Evolutionary conservation across 2,888 invertebrate genomes (phyloP), one percentile per base, ranked within the genome.

Genomic region (Megamerina dolium): DNA sequence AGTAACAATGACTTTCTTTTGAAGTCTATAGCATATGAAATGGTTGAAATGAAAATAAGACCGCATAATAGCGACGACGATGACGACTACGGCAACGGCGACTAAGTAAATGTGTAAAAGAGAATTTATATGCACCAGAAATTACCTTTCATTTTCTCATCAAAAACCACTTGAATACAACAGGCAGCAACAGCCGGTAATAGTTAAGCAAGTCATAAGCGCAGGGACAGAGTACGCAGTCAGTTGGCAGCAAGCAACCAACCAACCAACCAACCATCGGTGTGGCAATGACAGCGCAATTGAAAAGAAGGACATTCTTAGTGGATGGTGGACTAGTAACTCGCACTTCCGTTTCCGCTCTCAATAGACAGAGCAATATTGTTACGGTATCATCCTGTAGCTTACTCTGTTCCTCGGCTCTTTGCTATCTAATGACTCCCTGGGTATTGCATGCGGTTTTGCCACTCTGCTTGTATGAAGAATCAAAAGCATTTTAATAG

Each of bases 101-200:
- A n/a, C n/a, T n/a, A n/a, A n/a, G n/a, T n/a, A n/a, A n/a, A n/a
- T n/a, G n/a, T n/a, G n/a, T n/a, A n/a, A n/a, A n/a, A n/a, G n/a
- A n/a, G n/a, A n/a, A n/a, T n/a, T n/a, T n/a, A 23, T 8, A 23
- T 8, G 23, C 23, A 23, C 23, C 60, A 56, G 56, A 64, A 66
- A 68, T 66, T 68, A 66, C 66, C 66, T 64, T 68, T 66, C 63
- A 63, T 65, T 66, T 64, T 64, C 53, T 59, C 59, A 63, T 61
- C 63, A 66, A 65, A 62, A 60, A 67, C 61, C 66, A 66, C 67
- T 67, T 66, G 66, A 66, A 64, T 58, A 20, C 14, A 16, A 14
- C 14, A 16, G 36, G 8, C 29, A 8, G 9, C 18, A 34, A 12
- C 12, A 8, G 20, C 12, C 10, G 17, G 10, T 10, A 3, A 9